Evolutionary conservation across 2,113 vertebrate species (phyloP).

Genomic region (Crypturellus undulatus): DNA sequence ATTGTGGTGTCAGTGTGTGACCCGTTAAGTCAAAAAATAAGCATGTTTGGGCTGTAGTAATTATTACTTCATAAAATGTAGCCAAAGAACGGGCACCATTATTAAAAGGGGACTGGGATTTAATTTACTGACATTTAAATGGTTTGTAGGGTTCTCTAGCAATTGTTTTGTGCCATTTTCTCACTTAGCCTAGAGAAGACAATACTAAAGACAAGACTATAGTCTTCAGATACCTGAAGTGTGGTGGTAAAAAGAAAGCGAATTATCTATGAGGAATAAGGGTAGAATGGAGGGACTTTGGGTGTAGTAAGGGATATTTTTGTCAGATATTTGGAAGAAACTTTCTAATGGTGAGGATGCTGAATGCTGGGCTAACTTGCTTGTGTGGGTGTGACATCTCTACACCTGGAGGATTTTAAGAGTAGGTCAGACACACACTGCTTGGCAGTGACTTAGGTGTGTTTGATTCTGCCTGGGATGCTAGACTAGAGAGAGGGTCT

Average conservation of each 20-base stretch:
- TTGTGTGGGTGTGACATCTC: not conserved
- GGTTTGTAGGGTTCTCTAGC: not conserved
- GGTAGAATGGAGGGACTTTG: not conserved
- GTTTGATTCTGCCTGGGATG: not conserved
- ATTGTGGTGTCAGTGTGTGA: conserved; percentile 69
- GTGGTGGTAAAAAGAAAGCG: not conserved
- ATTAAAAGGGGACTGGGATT: conserved; percentile 1
- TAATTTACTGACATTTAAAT: not conserved
- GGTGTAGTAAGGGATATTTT: not conserved
- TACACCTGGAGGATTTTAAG: not conserved
- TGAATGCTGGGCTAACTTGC: not conserved
- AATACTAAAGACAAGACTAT: not conserved
- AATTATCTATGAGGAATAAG: not conserved
- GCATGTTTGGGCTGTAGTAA: conserved; percentile 19
- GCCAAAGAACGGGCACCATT: not conserved
- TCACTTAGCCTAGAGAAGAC: not conserved
- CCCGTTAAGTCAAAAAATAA: conserved; percentile 57
- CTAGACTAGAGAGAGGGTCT: not conserved
- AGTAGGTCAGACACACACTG: not conserved
- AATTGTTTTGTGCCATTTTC: not conserved
- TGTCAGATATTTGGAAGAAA: not conserved
- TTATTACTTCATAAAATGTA: conserved; percentile 41
- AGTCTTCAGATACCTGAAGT: not conserved
- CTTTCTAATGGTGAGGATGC: not conserved
- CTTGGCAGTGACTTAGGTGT: not conserved